A percentile compares a stretch with the other conserved stretches of the same genome.
These are phyloP conservation scores for Harpagus bidentatus DNA, from an alignment of 2,113 vertebrate genomes.

Conservation along the genomic window DNA sequence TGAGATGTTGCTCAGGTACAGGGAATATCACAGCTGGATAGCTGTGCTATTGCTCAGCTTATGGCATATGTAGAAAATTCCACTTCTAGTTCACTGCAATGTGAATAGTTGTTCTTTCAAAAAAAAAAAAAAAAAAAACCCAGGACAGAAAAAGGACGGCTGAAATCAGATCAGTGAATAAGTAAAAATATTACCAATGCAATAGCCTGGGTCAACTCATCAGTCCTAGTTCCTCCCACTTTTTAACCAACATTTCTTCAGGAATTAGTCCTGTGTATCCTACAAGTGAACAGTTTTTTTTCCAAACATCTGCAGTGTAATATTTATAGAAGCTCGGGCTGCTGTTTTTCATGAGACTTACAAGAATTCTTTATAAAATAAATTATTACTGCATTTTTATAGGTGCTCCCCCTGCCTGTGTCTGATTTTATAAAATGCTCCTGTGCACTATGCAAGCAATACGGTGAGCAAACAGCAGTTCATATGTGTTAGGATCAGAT, in stretches of 20 bases:
- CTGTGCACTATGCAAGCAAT: neutral
- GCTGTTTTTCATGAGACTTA: neutral
- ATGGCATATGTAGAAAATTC: neutral
- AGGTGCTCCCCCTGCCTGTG: neutral
- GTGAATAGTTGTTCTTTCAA: neutral
- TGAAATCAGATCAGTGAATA: neutral
- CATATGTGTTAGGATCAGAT: neutral
- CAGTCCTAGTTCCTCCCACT: neutral
- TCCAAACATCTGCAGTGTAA: neutral
- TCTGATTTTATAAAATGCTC: neutral
- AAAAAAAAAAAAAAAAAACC: neutral
- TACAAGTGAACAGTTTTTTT: neutral
- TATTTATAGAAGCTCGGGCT: neutral
- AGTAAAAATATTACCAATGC: neutral
- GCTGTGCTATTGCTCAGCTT: neutral
- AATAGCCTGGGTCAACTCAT: neutral
- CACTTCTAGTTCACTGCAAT: neutral
- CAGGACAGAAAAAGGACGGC: neutral
- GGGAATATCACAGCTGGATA: neutral
- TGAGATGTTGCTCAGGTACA: constrained; percentile 45
- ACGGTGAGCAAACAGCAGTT: neutral
- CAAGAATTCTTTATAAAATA: neutral
- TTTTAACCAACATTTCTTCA: neutral
- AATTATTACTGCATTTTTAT: neutral
- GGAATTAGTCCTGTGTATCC: neutral